Evolutionary conservation across 2,113 vertebrate genomes (phyloP), one percentile per base, ranked within the genome.

Genomic region (Microcebus griseorufus): DNA sequence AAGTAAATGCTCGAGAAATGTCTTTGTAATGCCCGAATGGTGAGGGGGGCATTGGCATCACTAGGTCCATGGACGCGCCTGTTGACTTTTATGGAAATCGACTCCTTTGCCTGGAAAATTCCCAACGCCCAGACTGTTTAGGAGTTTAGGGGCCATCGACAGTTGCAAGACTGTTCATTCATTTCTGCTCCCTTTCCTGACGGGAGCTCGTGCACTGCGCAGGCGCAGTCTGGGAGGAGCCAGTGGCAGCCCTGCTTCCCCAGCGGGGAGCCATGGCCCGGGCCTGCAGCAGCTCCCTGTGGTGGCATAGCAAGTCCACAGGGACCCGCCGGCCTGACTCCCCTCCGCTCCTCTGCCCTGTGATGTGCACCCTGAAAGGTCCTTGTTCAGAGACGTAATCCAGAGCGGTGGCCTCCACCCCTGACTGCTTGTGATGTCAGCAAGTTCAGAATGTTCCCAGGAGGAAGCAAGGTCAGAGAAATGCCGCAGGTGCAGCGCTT

Each of bases 391-490:
- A 70, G 96, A 94, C 12, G 0, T 3, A 62, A 64, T 82, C 94
- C 93, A 85, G 94, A 29, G 16, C 25, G 0, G 22, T 39, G 18
- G 73, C 95, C 37, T 83, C 9, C 9, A 53, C 72, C 82, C 83
- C 64, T 60, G 92, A 88, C 78, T 76, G 0, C 17, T 17, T 42
- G 81, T 32, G 81, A 82, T 76, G 34, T 93, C 94, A 96, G 93
- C 93, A 96, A 96, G 86, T 48, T 9, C 55, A 70, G 88, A 82
- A 67, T 75, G 91, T 95, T 73, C 93, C 20, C 0, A 48, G 93
- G 18, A 51, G 93, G 64, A 45, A n/a, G 78, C 93, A 5, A 48
- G 72, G 93, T 39, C 72, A 84, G 53, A 45, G 76, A 62, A 11
- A 18, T 3, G 60, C 53, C 62, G 75, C 1, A 1, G n/a, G 42